Evolutionary conservation across 1,140 invertebrate species (phyloP).

Genomic region (Leguminivora glycinivorella): DNA sequence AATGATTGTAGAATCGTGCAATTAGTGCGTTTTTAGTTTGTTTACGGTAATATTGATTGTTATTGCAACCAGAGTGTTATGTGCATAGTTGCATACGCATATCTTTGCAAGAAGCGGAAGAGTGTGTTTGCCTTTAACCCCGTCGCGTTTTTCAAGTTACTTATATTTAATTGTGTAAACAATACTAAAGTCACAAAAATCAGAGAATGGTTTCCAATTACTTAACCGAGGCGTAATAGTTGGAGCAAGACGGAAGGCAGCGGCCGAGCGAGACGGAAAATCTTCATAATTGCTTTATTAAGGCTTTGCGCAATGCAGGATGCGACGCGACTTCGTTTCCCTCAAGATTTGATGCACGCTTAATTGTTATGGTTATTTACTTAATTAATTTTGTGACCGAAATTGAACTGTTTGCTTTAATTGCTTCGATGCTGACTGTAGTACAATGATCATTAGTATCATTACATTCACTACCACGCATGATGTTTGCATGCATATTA

Average conservation of each 20-base stretch:
- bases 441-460: no score
- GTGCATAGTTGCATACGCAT: no score
- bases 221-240: constrained; percentile 46
- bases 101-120: background rate
- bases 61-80: no score
- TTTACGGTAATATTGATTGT: no score
- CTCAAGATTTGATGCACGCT: constrained; percentile 30
- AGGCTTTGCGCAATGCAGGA: constrained; percentile 43
- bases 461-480: no score
- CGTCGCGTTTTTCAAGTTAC: background rate
- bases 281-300: constrained; percentile 64
- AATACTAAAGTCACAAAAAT: background rate
- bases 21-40: no score
- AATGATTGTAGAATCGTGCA: no score
- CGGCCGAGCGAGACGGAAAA: constrained; percentile 53
- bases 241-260: constrained; percentile 51
- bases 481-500: no score
- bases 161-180: background rate
- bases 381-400: constrained; percentile 7
- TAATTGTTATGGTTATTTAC: constrained; percentile 21
- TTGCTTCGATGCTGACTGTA: background rate
- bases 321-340: constrained; percentile 39
- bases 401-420: constrained; percentile 5
- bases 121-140: background rate
- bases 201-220: constrained; percentile 39